Evolutionary conservation across 2,113 vertebrate species (phyloP).

Genomic region (Columba livia): DNA sequence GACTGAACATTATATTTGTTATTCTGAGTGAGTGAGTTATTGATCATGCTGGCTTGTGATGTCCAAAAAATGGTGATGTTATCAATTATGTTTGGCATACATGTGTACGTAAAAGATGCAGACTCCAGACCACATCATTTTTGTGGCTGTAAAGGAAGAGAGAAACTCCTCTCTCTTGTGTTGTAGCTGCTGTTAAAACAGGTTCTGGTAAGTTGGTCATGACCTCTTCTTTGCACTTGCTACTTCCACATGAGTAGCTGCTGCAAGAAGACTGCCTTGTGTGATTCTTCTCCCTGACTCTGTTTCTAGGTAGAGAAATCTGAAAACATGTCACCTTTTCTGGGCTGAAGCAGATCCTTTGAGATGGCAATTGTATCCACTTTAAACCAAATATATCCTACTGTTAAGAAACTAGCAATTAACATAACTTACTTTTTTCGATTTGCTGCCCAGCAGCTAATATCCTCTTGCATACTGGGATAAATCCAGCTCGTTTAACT

Average conservation of each 20-base stretch:
- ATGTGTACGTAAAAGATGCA: neutral
- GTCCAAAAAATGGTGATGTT: neutral
- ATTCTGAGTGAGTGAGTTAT: neutral
- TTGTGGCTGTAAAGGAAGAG: neutral
- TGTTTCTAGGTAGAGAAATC: neutral
- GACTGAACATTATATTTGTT: neutral
- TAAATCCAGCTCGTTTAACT: neutral
- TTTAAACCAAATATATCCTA: neutral
- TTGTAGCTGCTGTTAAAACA: neutral
- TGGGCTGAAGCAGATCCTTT: neutral
- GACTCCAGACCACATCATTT: neutral
- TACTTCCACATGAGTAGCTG: slow-evolving; percentile 14
- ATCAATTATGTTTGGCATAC: neutral
- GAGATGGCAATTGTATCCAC: neutral
- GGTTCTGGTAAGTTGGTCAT: neutral
- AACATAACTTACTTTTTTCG: neutral
- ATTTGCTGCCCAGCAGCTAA: neutral
- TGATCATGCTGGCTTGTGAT: neutral
- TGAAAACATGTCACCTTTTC: neutral
- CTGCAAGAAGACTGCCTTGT: neutral
- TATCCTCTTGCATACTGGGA: neutral
- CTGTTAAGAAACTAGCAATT: neutral
- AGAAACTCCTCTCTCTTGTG: neutral
- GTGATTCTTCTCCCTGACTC: neutral
- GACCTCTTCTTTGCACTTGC: neutral